phyloP scores from a whole-genome alignment of 2,113 vertebrate genomes.

The Nothobranchius kuhntae region DNA sequence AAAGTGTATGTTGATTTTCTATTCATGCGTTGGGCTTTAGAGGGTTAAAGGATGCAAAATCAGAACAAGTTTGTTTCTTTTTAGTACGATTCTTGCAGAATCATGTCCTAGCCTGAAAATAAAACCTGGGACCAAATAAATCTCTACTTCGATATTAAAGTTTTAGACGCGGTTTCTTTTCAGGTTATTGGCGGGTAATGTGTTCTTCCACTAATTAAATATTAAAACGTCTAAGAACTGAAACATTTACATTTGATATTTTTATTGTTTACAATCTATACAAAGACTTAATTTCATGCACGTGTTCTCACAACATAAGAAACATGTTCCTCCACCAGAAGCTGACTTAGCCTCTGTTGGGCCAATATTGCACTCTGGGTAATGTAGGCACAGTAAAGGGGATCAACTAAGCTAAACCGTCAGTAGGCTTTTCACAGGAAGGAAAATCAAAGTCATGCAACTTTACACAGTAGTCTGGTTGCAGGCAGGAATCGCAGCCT shows the following conservation, averaged over 20 bases:
- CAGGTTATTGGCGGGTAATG: no score
- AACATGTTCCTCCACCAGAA: slow-evolving; percentile 63
- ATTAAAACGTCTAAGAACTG: background rate
- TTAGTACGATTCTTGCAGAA: no score
- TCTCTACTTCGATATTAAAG: no score
- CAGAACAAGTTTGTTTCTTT: no score
- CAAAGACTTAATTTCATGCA: slow-evolving; percentile 68
- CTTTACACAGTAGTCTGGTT: slow-evolving; percentile 71
- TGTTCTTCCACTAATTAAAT: no score
- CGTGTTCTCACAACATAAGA: slow-evolving; percentile 72
- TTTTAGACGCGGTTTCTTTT: no score
- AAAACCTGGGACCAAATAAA: no score
- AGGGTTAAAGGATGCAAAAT: no score
- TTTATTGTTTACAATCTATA: slow-evolving; percentile 75
- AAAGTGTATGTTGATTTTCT: no score
- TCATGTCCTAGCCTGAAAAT: no score
- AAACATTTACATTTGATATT: slow-evolving; percentile 30
- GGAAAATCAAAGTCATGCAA: slow-evolving; percentile 58
- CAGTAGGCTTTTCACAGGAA: slow-evolving; percentile 60
- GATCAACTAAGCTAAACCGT: slow-evolving; percentile 26
- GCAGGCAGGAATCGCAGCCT: slow-evolving; percentile 51
- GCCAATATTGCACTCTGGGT: slow-evolving; percentile 75
- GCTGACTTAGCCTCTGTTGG: slow-evolving; percentile 38
- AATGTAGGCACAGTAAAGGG: slow-evolving; percentile 67
- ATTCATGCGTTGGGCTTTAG: no score